Evolutionary conservation across 2,888 invertebrate species (phyloP), one percentile per base, ranked within the genome.

Genomic region (Agonopterix arenella): DNA sequence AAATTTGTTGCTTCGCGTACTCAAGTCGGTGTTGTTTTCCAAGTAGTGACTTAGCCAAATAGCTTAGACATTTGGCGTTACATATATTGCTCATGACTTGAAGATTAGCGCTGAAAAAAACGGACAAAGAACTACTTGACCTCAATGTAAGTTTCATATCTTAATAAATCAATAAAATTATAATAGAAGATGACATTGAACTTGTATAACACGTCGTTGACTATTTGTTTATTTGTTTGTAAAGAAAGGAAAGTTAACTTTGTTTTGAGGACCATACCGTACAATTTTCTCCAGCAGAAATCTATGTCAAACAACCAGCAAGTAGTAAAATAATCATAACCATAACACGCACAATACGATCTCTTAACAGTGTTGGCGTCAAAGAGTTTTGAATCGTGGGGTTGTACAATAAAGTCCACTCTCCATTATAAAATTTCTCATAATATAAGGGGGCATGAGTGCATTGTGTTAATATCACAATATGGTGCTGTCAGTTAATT

Each of bases 401-500:
- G 0, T 1, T 10, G 37, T 2, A 1, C 0, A 0, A 51, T 56
- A 73, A 50, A 56, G 64, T 52, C 57, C 13, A 65, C 49, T 60
- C 57, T 73, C 2, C 57, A 38, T 45, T 49, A 47, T 28, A 51
- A 48, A 49, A n/a, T n/a, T 49, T 51, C 48, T 57, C 61, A 64
- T 60, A 68, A 66, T 66, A 62, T 59, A 62, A 74, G 71, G 80
- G 82, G 69, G 66, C 63, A 64, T 56, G 66, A 73, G 66, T 68
- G 76, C 68, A 84, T 88, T 88, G 88, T 89, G 83, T 84, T 89
- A 84, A 79, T 85, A 84, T 80, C 75, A 88, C 88, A 86, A 88
- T 88, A 89, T 86, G 89, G 78, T 73, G 76, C 86, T 89, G 89
- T 89, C 89, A 89, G 84, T 89, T 89, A 88, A 89, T 89, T 89